Evolutionary conservation across 2,113 vertebrate genomes (phyloP).

Genomic region (Leptosomus discolor): DNA sequence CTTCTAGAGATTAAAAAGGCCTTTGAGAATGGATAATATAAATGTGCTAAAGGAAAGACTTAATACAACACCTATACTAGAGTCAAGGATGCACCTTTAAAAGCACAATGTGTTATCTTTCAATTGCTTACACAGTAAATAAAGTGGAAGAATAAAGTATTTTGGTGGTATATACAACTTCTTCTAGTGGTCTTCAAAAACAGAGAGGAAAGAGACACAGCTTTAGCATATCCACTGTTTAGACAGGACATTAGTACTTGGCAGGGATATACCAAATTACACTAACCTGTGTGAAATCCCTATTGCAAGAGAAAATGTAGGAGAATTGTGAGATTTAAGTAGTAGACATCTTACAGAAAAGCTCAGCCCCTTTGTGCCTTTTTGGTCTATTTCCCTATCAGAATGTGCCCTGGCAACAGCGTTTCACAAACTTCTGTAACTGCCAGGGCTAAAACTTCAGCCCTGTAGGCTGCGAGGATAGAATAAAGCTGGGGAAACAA

Average conservation of each 20-base stretch:
- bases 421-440: neutral
- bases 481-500: neutral
- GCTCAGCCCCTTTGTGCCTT: neutral
- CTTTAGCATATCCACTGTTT: neutral
- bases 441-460: neutral
- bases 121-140: neutral
- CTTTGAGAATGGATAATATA: neutral
- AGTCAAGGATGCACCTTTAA: neutral
- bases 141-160: neutral
- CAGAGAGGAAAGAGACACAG: neutral
- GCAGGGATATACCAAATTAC: neutral
- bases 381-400: neutral
- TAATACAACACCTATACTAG: neutral
- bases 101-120: neutral
- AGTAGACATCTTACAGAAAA: neutral
- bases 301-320: neutral
- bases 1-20: neutral
- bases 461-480: neutral
- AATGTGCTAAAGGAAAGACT: neutral
- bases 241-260: neutral
- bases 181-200: neutral
- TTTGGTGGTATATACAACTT: neutral
- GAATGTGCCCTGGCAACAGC: neutral
- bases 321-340: neutral
- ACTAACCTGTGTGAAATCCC: neutral